A percentile compares a stretch with the other conserved stretches of the same genome.
These are phyloP conservation scores for Mystacornis crossleyi DNA, from an alignment of 2,113 vertebrate genomes.

Conservation along the genomic window DNA sequence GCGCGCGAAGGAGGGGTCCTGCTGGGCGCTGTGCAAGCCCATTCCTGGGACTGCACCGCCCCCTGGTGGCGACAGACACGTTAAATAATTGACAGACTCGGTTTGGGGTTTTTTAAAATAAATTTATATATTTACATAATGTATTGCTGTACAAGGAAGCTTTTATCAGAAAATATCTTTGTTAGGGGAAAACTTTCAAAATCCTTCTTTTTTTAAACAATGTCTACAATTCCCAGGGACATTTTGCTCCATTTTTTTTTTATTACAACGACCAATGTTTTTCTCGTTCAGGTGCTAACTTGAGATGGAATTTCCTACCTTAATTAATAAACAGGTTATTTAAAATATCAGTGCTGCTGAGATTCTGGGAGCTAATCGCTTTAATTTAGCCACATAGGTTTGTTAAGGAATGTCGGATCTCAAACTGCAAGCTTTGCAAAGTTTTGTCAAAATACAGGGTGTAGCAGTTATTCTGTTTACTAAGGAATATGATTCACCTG, in stretches of 20 bases:
- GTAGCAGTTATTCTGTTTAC: not conserved
- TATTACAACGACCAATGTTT: not conserved
- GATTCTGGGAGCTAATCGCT: not conserved
- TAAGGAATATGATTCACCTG: not conserved
- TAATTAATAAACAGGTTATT: not conserved
- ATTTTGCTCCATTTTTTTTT: not conserved
- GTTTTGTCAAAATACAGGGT: not conserved
- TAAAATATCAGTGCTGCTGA: not conserved
- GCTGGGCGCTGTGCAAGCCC: not conserved
- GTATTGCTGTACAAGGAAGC: not conserved
- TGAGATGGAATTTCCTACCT: not conserved
- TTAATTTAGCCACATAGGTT: not conserved
- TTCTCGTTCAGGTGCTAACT: not conserved
- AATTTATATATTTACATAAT: not conserved
- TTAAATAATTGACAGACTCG: not conserved
- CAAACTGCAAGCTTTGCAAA: not conserved
- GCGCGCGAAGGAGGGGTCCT: accelerated
- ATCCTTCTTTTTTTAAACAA: not conserved
- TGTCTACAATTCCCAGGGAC: not conserved
- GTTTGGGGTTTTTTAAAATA: accelerated
- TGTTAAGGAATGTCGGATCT: not conserved
- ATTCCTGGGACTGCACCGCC: conserved; percentile 37
- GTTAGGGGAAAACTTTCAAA: not conserved
- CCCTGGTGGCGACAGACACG: not conserved
- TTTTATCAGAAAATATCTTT: not conserved